phyloP scores from a whole-genome alignment of 2,113 vertebrate species.

The Sakesphorus luctuosus region DNA sequence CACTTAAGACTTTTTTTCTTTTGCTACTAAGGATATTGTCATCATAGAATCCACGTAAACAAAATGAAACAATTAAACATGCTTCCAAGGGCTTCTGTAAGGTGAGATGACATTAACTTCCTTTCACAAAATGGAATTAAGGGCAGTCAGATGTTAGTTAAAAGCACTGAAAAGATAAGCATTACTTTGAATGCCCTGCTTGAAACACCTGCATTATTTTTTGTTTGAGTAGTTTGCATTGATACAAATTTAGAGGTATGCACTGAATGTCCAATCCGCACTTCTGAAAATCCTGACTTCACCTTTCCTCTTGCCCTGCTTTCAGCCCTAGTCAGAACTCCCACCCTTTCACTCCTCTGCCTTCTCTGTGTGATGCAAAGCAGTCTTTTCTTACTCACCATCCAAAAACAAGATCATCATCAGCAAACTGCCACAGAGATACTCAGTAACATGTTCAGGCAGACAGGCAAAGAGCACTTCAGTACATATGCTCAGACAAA shows the following conservation, averaged over 20 bases:
- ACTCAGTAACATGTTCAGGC: rapidly evolving
- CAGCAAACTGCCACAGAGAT: not conserved
- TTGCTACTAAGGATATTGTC: not conserved
- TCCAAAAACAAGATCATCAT: not conserved
- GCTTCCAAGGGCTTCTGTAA: not conserved
- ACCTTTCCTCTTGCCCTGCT: not conserved
- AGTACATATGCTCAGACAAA: not conserved
- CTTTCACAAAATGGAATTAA: not conserved
- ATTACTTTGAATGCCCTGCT: not conserved
- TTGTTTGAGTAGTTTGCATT: not conserved
- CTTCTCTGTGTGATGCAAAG: not conserved
- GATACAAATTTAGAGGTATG: not conserved
- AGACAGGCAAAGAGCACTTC: not conserved
- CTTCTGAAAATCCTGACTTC: not conserved
- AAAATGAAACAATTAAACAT: not conserved
- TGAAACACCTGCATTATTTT: not conserved
- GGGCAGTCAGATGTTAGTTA: not conserved
- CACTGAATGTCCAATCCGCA: not conserved
- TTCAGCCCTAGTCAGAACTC: not conserved
- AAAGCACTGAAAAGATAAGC: not conserved
- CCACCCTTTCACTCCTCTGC: not conserved
- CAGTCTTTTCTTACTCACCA: not conserved
- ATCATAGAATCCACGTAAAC: not conserved
- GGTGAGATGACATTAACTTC: not conserved
- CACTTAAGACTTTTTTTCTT: not conserved